These are phyloP conservation scores for Panzeria rudis DNA, from an alignment of 2,888 invertebrate species.

Conservation along the genomic window DNA sequence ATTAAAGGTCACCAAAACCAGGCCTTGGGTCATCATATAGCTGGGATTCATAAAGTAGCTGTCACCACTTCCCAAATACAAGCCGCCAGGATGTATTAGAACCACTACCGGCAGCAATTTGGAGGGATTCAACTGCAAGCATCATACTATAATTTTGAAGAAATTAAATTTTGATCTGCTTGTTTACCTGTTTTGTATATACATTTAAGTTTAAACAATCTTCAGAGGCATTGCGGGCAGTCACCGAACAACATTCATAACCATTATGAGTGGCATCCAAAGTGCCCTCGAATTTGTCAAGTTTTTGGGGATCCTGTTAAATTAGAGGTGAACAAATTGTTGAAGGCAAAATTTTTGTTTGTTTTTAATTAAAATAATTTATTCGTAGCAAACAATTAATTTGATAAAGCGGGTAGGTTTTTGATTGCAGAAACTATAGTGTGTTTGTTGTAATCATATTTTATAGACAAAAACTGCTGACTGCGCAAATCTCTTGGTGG, in stretches of 20 bases:
- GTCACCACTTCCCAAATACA: constrained; percentile 84
- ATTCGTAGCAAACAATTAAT: too few relatives aligned
- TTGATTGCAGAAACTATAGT: too few relatives aligned
- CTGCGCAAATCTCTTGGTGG: too few relatives aligned
- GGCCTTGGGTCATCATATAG: constrained; percentile 86
- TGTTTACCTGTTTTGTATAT: constrained; percentile 81
- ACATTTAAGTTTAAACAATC: constrained; percentile 85
- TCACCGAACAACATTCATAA: constrained; percentile 84
- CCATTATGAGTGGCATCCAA: constrained; percentile 84
- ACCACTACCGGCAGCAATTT: constrained; percentile 85
- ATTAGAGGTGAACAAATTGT: neutral
- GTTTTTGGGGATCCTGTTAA: constrained; percentile 83
- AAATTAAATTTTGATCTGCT: neutral
- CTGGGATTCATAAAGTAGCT: constrained; percentile 84
- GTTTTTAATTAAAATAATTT: neutral
- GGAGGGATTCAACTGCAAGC: constrained; percentile 53
- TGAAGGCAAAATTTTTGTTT: neutral
- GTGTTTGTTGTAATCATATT: neutral
- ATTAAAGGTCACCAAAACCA: constrained; percentile 87
- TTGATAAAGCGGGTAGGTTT: too few relatives aligned
- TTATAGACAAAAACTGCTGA: too few relatives aligned
- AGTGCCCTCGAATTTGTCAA: constrained; percentile 61
- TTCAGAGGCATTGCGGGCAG: constrained; percentile 82
- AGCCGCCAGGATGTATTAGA: constrained; percentile 87
- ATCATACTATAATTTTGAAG: neutral